phyloP scores from a whole-genome alignment of 2,797 vertebrate genomes.

The Oreochromis grahami region DNA sequence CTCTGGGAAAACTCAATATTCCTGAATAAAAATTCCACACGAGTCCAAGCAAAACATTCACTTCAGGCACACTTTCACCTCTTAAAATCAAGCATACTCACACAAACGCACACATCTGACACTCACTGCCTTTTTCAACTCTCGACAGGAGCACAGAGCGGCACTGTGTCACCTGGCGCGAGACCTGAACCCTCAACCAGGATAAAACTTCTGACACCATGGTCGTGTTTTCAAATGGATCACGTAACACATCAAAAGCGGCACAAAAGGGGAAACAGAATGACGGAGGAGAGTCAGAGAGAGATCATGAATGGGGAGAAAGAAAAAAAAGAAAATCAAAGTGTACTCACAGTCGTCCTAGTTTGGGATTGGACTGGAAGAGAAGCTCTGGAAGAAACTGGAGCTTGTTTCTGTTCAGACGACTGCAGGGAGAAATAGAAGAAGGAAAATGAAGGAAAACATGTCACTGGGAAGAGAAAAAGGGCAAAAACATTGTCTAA shows the following conservation, averaged over 20 bases:
- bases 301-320: not conserved
- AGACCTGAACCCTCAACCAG: slow-evolving; percentile 53
- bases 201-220: slow-evolving; percentile 42
- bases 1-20: slow-evolving; percentile 66
- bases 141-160: slow-evolving; percentile 53
- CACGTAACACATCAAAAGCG: slow-evolving; percentile 52
- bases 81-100: slow-evolving; percentile 1
- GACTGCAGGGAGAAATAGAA: slow-evolving; percentile 72
- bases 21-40: slow-evolving; percentile 59
- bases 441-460: slow-evolving; percentile 5
- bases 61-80: slow-evolving; percentile 64
- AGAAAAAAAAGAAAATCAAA: not conserved
- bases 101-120: slow-evolving; percentile 1
- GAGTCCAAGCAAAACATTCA: slow-evolving; percentile 73
- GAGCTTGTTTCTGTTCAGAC: slow-evolving; percentile 95
- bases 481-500: not conserved
- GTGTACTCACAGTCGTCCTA: slow-evolving; percentile 93
- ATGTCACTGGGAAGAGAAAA: not conserved
- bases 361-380: slow-evolving; percentile 95
- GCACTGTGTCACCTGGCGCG: slow-evolving; percentile 58
- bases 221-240: slow-evolving; percentile 56
- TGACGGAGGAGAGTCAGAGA: slow-evolving; percentile 11
- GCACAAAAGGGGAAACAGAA: not conserved
- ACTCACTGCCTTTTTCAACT: slow-evolving; percentile 15
- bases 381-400: slow-evolving; percentile 95